Evolutionary conservation across 2,113 vertebrate species (phyloP), one percentile per base, ranked within the genome.

Genomic region (Neolamprologus cancellatus): DNA sequence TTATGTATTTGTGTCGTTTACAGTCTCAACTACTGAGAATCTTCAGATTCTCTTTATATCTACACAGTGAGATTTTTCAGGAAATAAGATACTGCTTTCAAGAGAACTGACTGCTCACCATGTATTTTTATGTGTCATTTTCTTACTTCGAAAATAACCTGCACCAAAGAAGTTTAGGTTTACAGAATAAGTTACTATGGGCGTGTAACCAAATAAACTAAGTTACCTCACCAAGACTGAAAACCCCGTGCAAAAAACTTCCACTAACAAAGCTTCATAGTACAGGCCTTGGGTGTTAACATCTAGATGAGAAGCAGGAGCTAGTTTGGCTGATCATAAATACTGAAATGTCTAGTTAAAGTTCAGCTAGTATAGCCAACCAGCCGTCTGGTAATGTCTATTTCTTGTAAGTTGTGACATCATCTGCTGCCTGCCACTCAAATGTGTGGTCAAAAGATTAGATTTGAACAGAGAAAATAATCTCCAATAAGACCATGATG

Each of bases 221-320:
- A 76, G 25, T 76, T 30, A 50, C 9, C 15, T 32, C 44, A 46
- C 44, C 23, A 32, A 74, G 15, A 46, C 69, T 48, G 4, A 74
- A 74, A 48, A 48, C 6, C 71, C 25, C 0, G 0, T 7, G 25
- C 44, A 50, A 74, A 48, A 28, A 15, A 2, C 44, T 32, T 48
- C 25, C 71, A 76, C 44, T 50, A 76, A 50, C 46, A 48, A 48
- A 32, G 71, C 71, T 76, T 76, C 44, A 46, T 30, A 8, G 71
- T 13, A 76, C 41, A 76, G 44, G 6, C 71, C 17, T 50, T 5
- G 17, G 44, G 25, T 50, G 41, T 30, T 76, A n/a, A 76, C 71
- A 76, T 32, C 9, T 50, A 76, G 44, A 50, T n/a, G 17, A 76
- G 25, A 50, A 76, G 23, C 71, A 76, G 71, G 3, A 50, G 6